Evolutionary conservation across 2,888 invertebrate genomes (phyloP).

Genomic region (Aphodius granarius): DNA sequence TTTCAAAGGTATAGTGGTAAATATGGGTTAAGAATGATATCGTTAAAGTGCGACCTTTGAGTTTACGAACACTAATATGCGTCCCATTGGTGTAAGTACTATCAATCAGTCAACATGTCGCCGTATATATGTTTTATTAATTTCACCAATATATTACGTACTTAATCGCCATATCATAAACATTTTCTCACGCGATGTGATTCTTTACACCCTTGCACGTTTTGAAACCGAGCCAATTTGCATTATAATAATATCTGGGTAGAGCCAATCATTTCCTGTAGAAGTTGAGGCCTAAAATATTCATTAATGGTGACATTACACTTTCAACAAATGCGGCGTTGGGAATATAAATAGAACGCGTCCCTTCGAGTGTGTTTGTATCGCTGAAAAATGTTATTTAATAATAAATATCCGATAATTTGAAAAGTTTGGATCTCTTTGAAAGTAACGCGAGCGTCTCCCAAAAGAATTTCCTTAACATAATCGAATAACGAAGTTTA

Average conservation of each 20-base stretch:
- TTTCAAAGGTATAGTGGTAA: not conserved
- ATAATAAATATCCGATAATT: not conserved
- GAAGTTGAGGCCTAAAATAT: not conserved
- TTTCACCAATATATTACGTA: not conserved
- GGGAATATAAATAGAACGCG: not conserved
- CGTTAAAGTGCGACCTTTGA: not conserved
- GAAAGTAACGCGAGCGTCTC: not conserved
- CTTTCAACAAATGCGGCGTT: not conserved
- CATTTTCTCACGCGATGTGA: not conserved
- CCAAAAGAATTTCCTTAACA: conserved; percentile 5
- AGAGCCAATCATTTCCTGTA: not conserved
- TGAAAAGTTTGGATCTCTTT: not conserved
- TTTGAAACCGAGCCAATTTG: not conserved
- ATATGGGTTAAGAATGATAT: not conserved
- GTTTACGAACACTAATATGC: not conserved
- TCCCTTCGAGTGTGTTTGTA: not conserved
- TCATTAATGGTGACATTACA: not conserved
- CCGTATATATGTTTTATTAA: not conserved
- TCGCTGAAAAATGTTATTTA: not conserved
- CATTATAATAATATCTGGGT: not conserved
- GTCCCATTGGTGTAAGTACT: not conserved
- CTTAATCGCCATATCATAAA: not conserved
- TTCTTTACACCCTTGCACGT: not conserved
- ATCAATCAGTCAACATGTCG: not conserved
- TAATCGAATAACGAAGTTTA: conserved; percentile 20